A percentile compares a stretch with the other conserved stretches of the same genome.
phyloP scores from a whole-genome alignment of 2,113 vertebrate species.

The Gymnocephalus cernua region DNA sequence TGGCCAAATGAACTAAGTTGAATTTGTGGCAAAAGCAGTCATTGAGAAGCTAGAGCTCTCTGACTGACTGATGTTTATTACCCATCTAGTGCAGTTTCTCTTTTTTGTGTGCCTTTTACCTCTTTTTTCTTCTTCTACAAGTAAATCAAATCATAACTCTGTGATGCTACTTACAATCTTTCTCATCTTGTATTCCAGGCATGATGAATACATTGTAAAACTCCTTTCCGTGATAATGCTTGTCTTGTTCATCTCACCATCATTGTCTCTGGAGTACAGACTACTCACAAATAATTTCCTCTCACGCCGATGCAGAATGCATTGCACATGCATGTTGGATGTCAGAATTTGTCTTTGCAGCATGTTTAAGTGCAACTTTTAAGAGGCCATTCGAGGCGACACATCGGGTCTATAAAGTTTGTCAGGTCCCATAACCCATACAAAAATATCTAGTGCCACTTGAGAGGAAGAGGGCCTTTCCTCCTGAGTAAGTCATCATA shows the following conservation, averaged over 20 bases:
- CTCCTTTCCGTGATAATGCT: not conserved
- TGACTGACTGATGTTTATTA: no score
- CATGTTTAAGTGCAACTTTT: not conserved
- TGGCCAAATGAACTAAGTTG: no score
- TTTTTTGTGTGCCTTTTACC: no score
- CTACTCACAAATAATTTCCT: not conserved
- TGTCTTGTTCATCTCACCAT: not conserved
- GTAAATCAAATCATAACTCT: no score
- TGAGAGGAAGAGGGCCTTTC: constrained; percentile 9
- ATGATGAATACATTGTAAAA: not conserved
- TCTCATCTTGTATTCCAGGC: not conserved
- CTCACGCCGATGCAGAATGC: not conserved
- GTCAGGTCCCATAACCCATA: not conserved
- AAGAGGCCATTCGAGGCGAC: not conserved
- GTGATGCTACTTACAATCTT: not conserved
- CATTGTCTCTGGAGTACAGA: not conserved
- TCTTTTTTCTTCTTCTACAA: no score
- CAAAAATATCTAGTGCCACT: not conserved
- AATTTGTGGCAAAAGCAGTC: no score
- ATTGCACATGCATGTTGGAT: not conserved
- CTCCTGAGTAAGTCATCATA: constrained; percentile 37
- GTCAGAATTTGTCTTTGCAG: not conserved
- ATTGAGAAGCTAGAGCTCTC: not conserved
- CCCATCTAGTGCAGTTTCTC: not conserved
- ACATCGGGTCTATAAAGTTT: constrained; percentile 12